Evolutionary conservation across 2,113 vertebrate genomes (phyloP), one percentile per base, ranked within the genome.

Genomic region (Phalacrocorax brasilianus): DNA sequence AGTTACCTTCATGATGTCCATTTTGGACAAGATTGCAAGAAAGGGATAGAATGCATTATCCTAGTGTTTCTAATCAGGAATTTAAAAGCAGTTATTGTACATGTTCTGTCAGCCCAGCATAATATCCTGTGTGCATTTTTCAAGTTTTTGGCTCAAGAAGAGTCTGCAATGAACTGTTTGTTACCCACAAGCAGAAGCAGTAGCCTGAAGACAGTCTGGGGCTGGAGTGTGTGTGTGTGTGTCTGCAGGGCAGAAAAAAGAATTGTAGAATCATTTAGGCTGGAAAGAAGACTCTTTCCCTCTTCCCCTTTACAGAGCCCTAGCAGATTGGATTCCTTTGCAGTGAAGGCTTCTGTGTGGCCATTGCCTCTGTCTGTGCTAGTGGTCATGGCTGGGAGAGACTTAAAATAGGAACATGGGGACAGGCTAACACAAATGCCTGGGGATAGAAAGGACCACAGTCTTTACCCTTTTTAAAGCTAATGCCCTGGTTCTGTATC

Each of bases 261-360:
- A 55, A 78, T 30, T 17, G 2, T 55, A 18, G 16, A 30, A 55
- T 55, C 28, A 55, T 30, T 30, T 55, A 30, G 17, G 16, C 17
- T 55, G 53, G 53, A 30, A 55, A 75, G 40, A 59, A 78, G 19
- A 2, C 6, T 66, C 26, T 59, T 45, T 42, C 19, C 19, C 11
- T 40, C 3, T 44, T 53, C 33, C 9, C 50, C 30, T 3, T 2
- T 33, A 11, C 5, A 47, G 12, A 62, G 2, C 5, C 12, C 2
- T 42, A 68, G 19, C 5, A 58, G 15, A 73, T 1, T 23, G 8
- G 16, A 84, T 40, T 73, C 28, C 13, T 91, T 68, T 85, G 44
- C 52, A 72, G 23, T 24, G 33, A 22, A 16, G 8, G 3, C 19
- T 33, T 9, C 17, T 70, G 14, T 11, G 9, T 12, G 15, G 22